A percentile compares a stretch with the other conserved stretches of the same genome.
These are phyloP conservation scores for Macrostomum cliftonense DNA, from an alignment of 2,888 invertebrate genomes.

Conservation along the genomic window DNA sequence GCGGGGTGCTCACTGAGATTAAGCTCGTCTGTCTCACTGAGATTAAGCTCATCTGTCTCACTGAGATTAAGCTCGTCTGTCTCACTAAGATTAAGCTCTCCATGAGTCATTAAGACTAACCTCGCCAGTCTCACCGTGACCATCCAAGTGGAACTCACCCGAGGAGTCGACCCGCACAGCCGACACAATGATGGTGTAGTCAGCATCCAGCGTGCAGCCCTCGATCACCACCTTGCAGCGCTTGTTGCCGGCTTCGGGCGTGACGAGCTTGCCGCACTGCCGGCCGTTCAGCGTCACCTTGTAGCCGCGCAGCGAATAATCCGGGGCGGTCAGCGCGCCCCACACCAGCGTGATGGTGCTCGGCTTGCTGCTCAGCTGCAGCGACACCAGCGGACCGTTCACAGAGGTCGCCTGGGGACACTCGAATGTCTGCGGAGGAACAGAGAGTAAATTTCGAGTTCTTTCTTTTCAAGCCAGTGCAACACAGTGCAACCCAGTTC, in stretches of 20 bases:
- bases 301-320: constrained; percentile 28
- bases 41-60: too few species aligned
- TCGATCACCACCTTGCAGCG: constrained; percentile 34
- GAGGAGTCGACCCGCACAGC: background rate
- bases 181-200: constrained; percentile 1
- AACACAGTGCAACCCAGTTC: too few species aligned
- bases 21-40: too few species aligned
- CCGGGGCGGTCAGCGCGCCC: constrained; percentile 26
- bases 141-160: background rate
- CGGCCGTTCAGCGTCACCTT: constrained; percentile 32
- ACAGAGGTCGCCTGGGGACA: constrained; percentile 22
- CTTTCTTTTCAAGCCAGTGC: too few species aligned
- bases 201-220: constrained; percentile 24
- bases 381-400: constrained; percentile 33
- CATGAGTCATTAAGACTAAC: too few species aligned
- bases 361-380: constrained; percentile 23
- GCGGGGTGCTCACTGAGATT: too few species aligned
- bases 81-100: background rate
- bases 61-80: too few species aligned
- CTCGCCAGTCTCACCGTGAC: too few species aligned
- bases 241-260: constrained; percentile 27
- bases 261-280: constrained; percentile 29
- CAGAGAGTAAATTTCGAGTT: background rate
- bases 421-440: constrained; percentile 14
- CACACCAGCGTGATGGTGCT: constrained; percentile 31